Conservation (phyloP, 2,888 invertebrate species). For the Chymomyza fuscimana region DNA sequence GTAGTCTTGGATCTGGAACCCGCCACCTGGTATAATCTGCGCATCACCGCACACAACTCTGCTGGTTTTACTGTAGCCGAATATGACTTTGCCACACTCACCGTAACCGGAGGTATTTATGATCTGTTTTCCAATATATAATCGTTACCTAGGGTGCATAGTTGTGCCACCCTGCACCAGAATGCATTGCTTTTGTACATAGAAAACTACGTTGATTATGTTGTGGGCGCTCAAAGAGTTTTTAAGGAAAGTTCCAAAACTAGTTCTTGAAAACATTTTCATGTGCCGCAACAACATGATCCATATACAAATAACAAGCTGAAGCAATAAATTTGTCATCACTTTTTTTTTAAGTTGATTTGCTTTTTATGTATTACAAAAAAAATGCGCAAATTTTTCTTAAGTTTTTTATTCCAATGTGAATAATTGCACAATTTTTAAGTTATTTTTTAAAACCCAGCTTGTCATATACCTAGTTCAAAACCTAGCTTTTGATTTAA, state of each 20-base stretch:
- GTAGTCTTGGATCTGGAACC: constrained; percentile 94
- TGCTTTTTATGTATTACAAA: constrained; percentile 49
- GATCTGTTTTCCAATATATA: constrained; percentile 70
- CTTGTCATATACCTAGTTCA: constrained; percentile 39
- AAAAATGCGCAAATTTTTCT: constrained; percentile 52
- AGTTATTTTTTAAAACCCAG: constrained; percentile 31
- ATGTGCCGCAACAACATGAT: constrained; percentile 42
- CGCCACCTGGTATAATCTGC: constrained; percentile 94
- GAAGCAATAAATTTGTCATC: constrained; percentile 54
- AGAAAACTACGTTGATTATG: constrained; percentile 72
- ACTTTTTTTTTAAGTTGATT: constrained; percentile 54
- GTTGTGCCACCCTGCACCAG: constrained; percentile 9
- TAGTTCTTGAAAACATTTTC: not conserved
- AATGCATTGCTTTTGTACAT: constrained; percentile 79
- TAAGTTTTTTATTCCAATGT: constrained; percentile 21
- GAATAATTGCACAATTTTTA: constrained; percentile 57
- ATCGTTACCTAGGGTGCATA: constrained; percentile 4
- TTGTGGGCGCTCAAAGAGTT: constrained; percentile 12
- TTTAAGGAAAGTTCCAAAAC: not conserved
- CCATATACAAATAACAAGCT: constrained; percentile 77
- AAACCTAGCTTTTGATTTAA: not conserved
- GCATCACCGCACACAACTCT: constrained; percentile 96
- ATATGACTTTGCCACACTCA: constrained; percentile 96
- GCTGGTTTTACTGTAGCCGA: constrained; percentile 97
- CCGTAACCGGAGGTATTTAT: constrained; percentile 93